Evolutionary conservation across 1,140 invertebrate species (phyloP), one percentile per base, ranked within the genome.

Genomic region (Drosophila pachea): DNA sequence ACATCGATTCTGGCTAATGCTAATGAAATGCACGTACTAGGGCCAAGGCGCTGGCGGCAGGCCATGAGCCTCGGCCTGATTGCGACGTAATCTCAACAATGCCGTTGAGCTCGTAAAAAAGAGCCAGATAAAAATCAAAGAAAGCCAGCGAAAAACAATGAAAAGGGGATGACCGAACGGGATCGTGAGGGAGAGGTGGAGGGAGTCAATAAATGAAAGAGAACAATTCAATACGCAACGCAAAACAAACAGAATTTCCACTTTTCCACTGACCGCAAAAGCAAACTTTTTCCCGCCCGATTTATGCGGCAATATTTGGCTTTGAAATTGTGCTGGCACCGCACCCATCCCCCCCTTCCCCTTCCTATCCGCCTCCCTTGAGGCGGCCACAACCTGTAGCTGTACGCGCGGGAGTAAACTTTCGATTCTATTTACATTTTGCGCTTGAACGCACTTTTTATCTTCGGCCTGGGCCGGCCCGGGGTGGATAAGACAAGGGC

Each of bases 261-360:
- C 53, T 48, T 61, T 61, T 70, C 42, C 65, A 64, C 61, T 83
- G 78, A 78, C 78, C 78, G 72, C 78, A 82, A 75, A 22, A 75
- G 60, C 63, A 72, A 82, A 78, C 67, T 78, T 78, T 45, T 11
- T 32, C 62, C 68, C 68, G 12, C 56, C 50, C 72, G 78, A 78
- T 82, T 82, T 82, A 83, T 82, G 78, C 75, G 61, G 74, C 74
- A 72, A 82, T 78, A 83, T 82, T 78, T 83, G 73, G 63, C 74
- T 82, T 83, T 83, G 74, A 82, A 74, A 82, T 83, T 74, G 66
- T 62, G 32, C 22, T 22, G n/a, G n/a, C 22, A 22, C 22, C 22
- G n/a, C 12, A n/a, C 38, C n/a, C 11, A 0, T 12, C 40, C 0
- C 11, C 4, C 61, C 35, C 54, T 43, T 48, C 54, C 58, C 50